Conservation (phyloP, 1,140 invertebrate genomes). For the Lysiphlebus fabarum region DNA sequence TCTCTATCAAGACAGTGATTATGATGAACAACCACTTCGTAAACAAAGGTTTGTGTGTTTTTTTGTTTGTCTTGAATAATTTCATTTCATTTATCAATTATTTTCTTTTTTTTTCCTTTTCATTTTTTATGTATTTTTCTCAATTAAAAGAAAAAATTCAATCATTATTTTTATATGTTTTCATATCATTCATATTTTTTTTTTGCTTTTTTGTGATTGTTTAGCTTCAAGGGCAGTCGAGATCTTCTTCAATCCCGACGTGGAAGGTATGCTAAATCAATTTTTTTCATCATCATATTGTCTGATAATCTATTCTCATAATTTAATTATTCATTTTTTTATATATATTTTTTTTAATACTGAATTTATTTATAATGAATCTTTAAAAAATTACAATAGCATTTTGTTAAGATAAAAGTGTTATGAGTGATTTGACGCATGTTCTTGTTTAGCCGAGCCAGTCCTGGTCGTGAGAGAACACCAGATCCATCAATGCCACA, state of each 20-base stretch:
- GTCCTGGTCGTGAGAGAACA: conserved; percentile 74
- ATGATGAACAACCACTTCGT: conserved; percentile 41
- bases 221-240: conserved; percentile 41
- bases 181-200: conserved; percentile 16
- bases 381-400: neutral
- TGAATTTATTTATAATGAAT: conserved; percentile 4
- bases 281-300: conserved; percentile 17
- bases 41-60: conserved; percentile 44
- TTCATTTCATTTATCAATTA: neutral
- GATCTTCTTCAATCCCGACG: conserved; percentile 36
- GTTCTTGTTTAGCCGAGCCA: conserved; percentile 73
- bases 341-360: neutral
- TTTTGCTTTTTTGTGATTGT: conserved; percentile 24
- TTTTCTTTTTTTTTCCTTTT: conserved; percentile 13
- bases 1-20: conserved; percentile 45
- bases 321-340: neutral
- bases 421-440: conserved; percentile 59
- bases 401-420: conserved; percentile 37
- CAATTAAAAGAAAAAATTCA: too few relatives aligned
- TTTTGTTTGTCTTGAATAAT: conserved; percentile 7
- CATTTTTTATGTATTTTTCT: too few relatives aligned
- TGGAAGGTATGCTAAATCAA: conserved; percentile 34
- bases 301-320: conserved; percentile 8
- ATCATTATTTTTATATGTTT: conserved; percentile 10
- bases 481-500: conserved; percentile 78